These are phyloP conservation scores for Elegia similella DNA, from an alignment of 2,888 invertebrate genomes.

Conservation along the genomic window DNA sequence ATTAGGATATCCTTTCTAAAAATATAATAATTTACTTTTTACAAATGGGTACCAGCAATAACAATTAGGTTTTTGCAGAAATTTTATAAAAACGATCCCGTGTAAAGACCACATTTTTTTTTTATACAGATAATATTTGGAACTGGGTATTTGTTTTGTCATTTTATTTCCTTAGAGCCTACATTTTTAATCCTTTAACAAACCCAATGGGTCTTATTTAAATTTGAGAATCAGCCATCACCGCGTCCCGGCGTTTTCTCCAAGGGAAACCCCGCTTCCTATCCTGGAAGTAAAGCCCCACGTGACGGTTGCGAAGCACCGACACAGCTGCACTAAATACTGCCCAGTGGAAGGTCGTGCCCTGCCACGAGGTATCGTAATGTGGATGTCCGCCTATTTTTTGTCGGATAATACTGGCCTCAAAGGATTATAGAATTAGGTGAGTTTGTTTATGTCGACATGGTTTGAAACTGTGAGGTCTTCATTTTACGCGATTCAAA, in stretches of 20 bases:
- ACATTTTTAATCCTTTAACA: no score
- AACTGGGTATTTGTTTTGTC: no score
- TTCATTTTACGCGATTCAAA: no score
- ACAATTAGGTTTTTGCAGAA: no score
- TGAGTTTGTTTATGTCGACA: neutral
- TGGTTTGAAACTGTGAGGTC: neutral
- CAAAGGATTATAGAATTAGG: neutral
- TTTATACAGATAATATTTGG: no score
- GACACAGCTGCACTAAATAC: neutral
- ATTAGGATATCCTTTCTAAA: no score
- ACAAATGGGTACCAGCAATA: no score
- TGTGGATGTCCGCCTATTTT: slow-evolving; percentile 8
- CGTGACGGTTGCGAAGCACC: slow-evolving; percentile 24
- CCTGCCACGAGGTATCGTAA: slow-evolving; percentile 10
- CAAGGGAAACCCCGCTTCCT: slow-evolving; percentile 25
- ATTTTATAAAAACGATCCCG: no score
- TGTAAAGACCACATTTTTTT: no score
- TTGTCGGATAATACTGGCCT: slow-evolving; percentile 3
- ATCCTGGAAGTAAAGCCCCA: slow-evolving; percentile 29
- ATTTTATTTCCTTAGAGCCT: no score
- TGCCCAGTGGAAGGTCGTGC: slow-evolving; percentile 10
- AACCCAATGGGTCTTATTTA: neutral
- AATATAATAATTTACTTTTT: no score
- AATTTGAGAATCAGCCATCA: slow-evolving; percentile 17
- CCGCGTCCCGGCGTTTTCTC: slow-evolving; percentile 27